Evolutionary conservation across 2,113 vertebrate genomes (phyloP), one percentile per base, ranked within the genome.

Genomic region (Rhineura floridana): DNA sequence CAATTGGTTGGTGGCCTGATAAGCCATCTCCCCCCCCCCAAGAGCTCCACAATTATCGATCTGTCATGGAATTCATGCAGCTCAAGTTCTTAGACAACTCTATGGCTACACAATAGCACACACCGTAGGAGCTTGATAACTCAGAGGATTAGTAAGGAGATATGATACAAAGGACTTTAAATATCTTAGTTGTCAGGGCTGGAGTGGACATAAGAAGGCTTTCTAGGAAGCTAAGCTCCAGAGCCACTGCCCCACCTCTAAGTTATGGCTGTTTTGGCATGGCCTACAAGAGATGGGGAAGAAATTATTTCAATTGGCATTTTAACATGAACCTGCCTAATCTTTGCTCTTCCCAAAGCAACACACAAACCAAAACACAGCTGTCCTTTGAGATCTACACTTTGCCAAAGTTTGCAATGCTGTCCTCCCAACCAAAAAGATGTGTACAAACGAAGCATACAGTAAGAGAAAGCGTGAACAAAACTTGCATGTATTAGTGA

Each of bases 21-120:
- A 86, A 92, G 92, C 75, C 11, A 1, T 81, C 92, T 84, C 46
- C 86, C 77, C 77, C 13, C 1, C 78, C 92, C 88, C 55, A 84
- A 90, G 36, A 91, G 89, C 46, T 72, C 50, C 79, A 12, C 78
- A 92, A 44, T 73, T 78, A 94, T 93, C 88, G 90, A 93, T 94
- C 70, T 86, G 72, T 81, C 83, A 81, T 89, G 81, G 80, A 91
- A 93, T 93, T 85, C 86, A 89, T 79, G 65, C 81, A 88, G 88
- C 80, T 63, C 85, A 89, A 17, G 67, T 70, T 73, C 72, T 94
- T 52, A 70, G 39, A 84, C 33, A 69, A 88, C 84, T 83, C 83
- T 92, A 83, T 85, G 72, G 3, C 77, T 72, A 55, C 87, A 91
- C 52, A 90, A 82, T 36, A 55, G 10, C 59, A 33, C 79, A 73